Evolutionary conservation across 2,888 invertebrate genomes (phyloP).

Genomic region (Chironomus riparius): DNA sequence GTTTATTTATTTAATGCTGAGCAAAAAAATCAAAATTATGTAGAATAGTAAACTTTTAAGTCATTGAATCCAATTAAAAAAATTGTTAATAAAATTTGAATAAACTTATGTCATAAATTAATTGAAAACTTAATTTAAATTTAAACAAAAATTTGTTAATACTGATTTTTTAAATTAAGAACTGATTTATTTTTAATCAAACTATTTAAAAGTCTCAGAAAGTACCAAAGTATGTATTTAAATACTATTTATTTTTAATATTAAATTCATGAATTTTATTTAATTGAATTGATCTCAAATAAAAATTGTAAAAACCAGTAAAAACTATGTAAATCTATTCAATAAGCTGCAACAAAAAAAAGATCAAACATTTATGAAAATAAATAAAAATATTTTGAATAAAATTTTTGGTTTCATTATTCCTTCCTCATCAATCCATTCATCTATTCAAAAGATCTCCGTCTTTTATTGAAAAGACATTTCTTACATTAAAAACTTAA

Average conservation of each 20-base stretch:
- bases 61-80: not conserved
- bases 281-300: too few species aligned
- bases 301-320: too few species aligned
- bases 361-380: not conserved
- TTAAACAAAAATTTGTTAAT: not conserved
- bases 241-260: too few species aligned
- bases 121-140: not conserved
- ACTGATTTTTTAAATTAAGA: too few species aligned
- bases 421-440: not conserved
- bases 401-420: not conserved
- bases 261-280: too few species aligned
- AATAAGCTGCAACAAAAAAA: not conserved
- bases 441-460: not conserved
- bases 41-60: not conserved
- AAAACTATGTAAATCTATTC: not conserved
- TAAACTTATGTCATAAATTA: too few species aligned
- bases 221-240: too few species aligned
- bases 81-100: not conserved
- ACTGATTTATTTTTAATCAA: too few species aligned
- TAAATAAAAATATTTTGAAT: conserved; percentile 1
- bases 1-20: not conserved
- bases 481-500: not conserved
- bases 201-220: too few species aligned
- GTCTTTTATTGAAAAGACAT: not conserved
- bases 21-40: conserved; percentile 2